A percentile compares a stretch with the other conserved stretches of the same genome.
Conservation (phyloP, 2,797 vertebrate genomes). For the Centroberyx gerrardi region DNA sequence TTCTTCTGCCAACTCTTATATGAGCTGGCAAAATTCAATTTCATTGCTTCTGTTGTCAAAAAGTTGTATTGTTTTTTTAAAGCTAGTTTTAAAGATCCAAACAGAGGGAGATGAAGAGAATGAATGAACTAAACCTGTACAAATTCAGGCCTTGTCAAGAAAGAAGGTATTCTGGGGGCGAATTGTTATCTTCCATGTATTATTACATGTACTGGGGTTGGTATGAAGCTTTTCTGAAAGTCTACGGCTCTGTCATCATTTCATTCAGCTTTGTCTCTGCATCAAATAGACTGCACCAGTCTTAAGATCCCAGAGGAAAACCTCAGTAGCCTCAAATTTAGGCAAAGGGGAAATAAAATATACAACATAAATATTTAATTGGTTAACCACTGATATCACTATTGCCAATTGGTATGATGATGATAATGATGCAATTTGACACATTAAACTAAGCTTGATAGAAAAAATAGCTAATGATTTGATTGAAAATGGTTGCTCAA, state of each 20-base stretch:
- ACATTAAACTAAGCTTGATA: conserved; percentile 26
- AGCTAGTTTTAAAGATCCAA: conserved; percentile 1
- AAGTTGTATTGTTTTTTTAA: conserved; percentile 20
- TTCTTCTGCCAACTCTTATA: conserved; percentile 22
- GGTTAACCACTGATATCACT: background rate
- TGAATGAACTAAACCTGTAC: background rate
- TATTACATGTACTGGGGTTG: conserved; percentile 8
- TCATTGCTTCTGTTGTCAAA: conserved; percentile 10
- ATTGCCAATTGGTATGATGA: conserved; percentile 14
- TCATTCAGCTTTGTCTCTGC: conserved; percentile 41
- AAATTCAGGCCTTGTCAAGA: conserved; percentile 8
- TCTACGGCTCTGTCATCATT: conserved; percentile 25
- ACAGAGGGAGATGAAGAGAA: background rate
- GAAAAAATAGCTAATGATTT: background rate
- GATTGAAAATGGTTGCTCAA: background rate
- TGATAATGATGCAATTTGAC: conserved; percentile 35
- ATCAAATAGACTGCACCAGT: conserved; percentile 26
- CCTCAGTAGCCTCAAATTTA: conserved; percentile 16
- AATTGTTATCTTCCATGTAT: conserved; percentile 9
- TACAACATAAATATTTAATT: conserved; percentile 51
- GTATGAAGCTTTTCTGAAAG: conserved; percentile 22
- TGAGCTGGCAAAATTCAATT: conserved; percentile 7
- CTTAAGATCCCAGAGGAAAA: conserved; percentile 14
- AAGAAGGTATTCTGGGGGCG: background rate
- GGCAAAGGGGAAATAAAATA: conserved; percentile 34